These are phyloP conservation scores for Tragelaphus eurycerus DNA, from an alignment of 2,797 vertebrate species.

Conservation along the genomic window DNA sequence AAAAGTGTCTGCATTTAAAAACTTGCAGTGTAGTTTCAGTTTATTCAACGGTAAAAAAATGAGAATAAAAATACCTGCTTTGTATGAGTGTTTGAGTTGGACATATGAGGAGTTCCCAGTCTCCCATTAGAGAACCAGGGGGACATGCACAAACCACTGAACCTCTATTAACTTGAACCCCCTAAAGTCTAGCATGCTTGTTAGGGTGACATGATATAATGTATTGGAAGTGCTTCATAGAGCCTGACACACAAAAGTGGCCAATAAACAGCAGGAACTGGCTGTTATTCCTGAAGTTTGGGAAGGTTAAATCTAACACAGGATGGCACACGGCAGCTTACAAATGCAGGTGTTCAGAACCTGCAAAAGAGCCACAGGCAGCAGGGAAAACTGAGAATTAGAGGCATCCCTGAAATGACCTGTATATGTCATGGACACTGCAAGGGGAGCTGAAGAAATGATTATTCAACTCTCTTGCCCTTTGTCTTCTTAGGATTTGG, in stretches of 20 bases:
- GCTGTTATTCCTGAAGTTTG: not conserved
- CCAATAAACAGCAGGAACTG: not conserved
- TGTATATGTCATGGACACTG: accelerated
- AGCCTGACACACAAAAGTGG: not conserved
- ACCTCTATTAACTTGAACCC: not conserved
- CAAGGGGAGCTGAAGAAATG: not conserved
- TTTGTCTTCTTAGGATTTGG: not conserved
- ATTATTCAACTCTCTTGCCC: not conserved
- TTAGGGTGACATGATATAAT: not conserved
- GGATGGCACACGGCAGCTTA: not conserved
- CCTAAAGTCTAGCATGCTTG: not conserved
- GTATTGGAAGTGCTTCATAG: not conserved
- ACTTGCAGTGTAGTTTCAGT: not conserved
- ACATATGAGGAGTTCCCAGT: not conserved
- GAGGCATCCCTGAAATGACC: not conserved
- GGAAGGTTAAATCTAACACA: not conserved
- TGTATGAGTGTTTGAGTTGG: not conserved
- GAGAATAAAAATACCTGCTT: not conserved
- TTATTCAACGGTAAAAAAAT: not conserved
- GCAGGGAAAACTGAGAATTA: not conserved
- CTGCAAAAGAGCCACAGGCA: not conserved
- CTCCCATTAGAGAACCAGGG: too few relatives aligned
- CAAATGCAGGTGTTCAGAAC: not conserved
- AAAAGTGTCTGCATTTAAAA: not conserved
- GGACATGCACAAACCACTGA: not conserved